Base-by-base conservation (phyloP, 2,113 vertebrate genomes). In the Chaetops frenatus region DNA sequence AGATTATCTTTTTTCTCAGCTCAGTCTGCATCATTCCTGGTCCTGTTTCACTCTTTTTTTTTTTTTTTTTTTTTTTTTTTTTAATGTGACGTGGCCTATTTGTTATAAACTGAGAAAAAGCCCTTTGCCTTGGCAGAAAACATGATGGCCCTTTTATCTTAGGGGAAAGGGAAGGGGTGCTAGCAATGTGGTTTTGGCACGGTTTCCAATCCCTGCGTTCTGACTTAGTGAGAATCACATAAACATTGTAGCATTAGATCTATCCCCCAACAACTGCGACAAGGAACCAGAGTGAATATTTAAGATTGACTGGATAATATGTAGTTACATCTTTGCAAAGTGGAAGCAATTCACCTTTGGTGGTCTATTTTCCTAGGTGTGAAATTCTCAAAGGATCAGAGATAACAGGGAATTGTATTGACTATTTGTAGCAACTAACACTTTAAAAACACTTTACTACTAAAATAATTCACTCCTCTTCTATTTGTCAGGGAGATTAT, bases 241-340 rank as follows among this genome's bases (percentile, higher is more conserved):
- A 25, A 36, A 13, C 15, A 23, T 29, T 17, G 50, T 47, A 74
- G 16, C n/a, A 21, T 35, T 27, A 44, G 36, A 57, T 35, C 12
- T 29, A 9, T 3, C 20, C 38, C 7, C 4, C 28, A 5, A 10
- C 56, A 20, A 1, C 20, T 45, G 15, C 3, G 8, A 19, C 35
- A 58, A 21, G 25, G 36, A 24, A 12, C 53, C 0, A 0, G 31
- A 38, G n/a, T 36, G 42, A 65, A 36, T 0, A 1, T 28, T 45
- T 24, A 25, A 22, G 28, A 27, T 1, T 62, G 51, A 40, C 56
- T 53, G 7, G 8, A 5, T 62, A 47, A 44, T 61, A 16, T 6
- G 4, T 24, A 58, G 51, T 40, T 79, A 71, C 31, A 18, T 16
- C 44, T 80, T 42, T 64, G 54, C 51, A 58, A 50, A 64, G 44